Evolutionary conservation across 1,140 invertebrate genomes (phyloP).

Genomic region (Luehdorfia chinensis): DNA sequence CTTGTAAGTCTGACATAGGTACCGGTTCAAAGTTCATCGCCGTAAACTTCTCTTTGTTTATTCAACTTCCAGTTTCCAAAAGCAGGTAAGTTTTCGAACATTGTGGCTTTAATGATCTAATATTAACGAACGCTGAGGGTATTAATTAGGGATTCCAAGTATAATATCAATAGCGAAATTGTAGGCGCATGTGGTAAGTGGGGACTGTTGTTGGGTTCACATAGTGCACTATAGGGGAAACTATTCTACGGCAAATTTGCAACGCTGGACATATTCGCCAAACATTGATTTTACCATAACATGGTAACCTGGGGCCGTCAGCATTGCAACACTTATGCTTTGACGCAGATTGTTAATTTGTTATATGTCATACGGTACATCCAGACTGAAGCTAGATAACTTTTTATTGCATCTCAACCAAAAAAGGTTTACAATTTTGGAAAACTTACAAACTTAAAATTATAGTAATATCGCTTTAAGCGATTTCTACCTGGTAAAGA

Average conservation of each 20-base stretch:
- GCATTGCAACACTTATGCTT: too few species aligned
- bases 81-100: slow-evolving; percentile 71
- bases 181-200: slow-evolving; percentile 20
- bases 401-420: too few species aligned
- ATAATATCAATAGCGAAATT: slow-evolving; percentile 49
- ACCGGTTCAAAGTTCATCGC: slow-evolving; percentile 54
- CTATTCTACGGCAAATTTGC: slow-evolving; percentile 6
- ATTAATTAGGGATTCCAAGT: slow-evolving; percentile 69
- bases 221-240: background rate
- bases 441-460: too few species aligned
- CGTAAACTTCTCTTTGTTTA: slow-evolving; percentile 67
- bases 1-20: slow-evolving; percentile 56
- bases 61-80: slow-evolving; percentile 60
- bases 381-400: too few species aligned
- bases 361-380: too few species aligned
- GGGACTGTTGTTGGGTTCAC: background rate
- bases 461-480: too few species aligned
- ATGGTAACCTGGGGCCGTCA: too few species aligned
- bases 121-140: slow-evolving; percentile 69
- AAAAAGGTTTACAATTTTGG: too few species aligned
- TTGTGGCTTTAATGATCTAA: slow-evolving; percentile 74
- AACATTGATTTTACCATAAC: too few species aligned
- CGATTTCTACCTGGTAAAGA: too few species aligned
- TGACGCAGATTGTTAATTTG: too few species aligned
- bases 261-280: background rate